phyloP scores from a whole-genome alignment of 2,888 invertebrate genomes.

The Drosophila neotestacea region DNA sequence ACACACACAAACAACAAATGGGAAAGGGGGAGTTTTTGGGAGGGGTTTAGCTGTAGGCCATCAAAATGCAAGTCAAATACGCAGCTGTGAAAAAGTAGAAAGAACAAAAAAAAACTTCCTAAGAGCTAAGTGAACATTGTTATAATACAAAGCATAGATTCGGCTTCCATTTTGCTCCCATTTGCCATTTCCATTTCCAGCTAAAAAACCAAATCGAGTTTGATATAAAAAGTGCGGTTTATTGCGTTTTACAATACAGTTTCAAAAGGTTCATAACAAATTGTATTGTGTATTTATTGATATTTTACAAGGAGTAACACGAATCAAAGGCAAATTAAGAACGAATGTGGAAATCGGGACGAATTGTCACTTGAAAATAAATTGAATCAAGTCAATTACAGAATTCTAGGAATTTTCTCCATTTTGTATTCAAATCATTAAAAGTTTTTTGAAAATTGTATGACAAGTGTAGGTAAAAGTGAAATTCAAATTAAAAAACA shows the following conservation, averaged over 20 bases:
- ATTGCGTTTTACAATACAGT: constrained; percentile 13
- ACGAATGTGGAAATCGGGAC: background rate
- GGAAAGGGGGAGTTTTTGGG: background rate
- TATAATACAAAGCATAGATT: constrained; percentile 22
- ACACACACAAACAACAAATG: constrained; percentile 17
- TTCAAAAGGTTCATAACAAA: constrained; percentile 14
- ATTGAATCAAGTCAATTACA: background rate
- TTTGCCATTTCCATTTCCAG: background rate
- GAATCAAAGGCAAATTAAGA: constrained; percentile 2
- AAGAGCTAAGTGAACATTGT: constrained; percentile 34
- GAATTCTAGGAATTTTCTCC: background rate
- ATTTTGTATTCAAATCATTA: background rate
- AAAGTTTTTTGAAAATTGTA: background rate
- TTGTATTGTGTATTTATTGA: constrained; percentile 14
- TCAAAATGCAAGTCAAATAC: constrained; percentile 42
- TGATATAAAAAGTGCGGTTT: constrained; percentile 14
- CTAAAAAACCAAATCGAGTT: constrained; percentile 15
- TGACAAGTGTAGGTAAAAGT: too few relatives aligned
- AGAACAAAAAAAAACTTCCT: constrained; percentile 9
- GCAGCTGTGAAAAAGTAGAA: constrained; percentile 15
- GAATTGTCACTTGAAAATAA: constrained; percentile 6
- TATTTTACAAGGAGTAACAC: background rate
- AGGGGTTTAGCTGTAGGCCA: constrained; percentile 16
- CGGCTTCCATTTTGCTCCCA: background rate
- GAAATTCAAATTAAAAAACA: too few relatives aligned